These are phyloP conservation scores for Nesogale talazaci DNA, from an alignment of 2,113 vertebrate genomes.

Conservation along the genomic window DNA sequence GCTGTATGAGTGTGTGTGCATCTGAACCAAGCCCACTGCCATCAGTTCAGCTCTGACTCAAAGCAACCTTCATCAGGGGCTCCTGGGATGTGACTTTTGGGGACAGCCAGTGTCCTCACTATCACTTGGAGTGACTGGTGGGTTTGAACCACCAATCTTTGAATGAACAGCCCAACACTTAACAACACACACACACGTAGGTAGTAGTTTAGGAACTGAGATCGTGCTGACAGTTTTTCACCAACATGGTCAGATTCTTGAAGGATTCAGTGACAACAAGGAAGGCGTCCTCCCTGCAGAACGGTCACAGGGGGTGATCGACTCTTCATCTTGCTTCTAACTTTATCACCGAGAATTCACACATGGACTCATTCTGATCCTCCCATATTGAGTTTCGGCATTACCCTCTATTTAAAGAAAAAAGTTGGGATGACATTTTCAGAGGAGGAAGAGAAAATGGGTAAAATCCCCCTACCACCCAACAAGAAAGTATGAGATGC, in stretches of 20 bases:
- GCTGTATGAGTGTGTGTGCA: no score
- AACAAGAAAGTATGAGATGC: neutral
- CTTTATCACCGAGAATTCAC: neutral
- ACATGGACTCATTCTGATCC: neutral
- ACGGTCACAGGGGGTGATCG: rapidly evolving
- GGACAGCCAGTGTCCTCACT: no score
- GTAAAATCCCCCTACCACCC: neutral
- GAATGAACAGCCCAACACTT: no score
- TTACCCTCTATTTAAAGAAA: neutral
- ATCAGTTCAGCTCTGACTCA: no score
- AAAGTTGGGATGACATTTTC: conserved; percentile 34
- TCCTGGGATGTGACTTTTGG: no score
- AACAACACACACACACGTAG: no score
- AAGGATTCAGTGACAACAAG: neutral
- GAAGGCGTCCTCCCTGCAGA: neutral
- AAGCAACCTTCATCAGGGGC: no score
- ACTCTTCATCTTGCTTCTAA: neutral
- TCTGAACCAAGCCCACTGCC: no score
- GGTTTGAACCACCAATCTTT: no score
- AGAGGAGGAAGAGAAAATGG: neutral
- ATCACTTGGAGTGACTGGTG: no score
- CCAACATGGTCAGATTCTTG: neutral
- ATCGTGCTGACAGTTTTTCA: neutral
- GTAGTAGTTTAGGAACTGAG: neutral
- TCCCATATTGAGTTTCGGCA: neutral